Evolutionary conservation across 2,888 invertebrate genomes (phyloP), one percentile per base, ranked within the genome.

Genomic region (Synanthedon vespiformis): DNA sequence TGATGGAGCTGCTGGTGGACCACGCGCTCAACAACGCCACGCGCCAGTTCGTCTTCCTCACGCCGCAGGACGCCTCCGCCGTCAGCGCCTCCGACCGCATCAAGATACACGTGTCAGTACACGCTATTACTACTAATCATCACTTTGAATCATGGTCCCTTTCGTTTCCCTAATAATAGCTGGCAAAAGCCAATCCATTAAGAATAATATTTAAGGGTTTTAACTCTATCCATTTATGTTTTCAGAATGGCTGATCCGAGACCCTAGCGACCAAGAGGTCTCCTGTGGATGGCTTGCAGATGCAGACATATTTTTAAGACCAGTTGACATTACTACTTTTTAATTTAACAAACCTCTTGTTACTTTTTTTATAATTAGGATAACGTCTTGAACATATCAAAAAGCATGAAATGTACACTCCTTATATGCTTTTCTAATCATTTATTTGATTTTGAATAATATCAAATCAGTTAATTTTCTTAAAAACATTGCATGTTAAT

Each of bases 31-130:
- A 82, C 50, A 92, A 92, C 72, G 85, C 87, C 6, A 77, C 89
- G 54, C 87, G 91, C 3, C 97, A 98, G 83, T 98, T 93, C 80
- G 93, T 95, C 61, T 96, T 98, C 78, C 89, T 98, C 27, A 96
- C 97, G 49, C 98, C 98, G 40, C 92, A 95, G 71, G 93, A 94
- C 74, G 89, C 92, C 12, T 90, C 92, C 53, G 73, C 89, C 53
- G 77, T 90, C 57, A 65, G 67, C 51, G 77, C 89, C 3, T 77
- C 81, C 48, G 79, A 86, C 12, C 80, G 78, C 48, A 75, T 92
- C 57, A 89, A 84, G 57, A 90, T 92, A 63, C 90, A 92, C 65
- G 75, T 85, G 92, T 92, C 73, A 69, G 65, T 64, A 44, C 13
- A 16, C 16, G 2, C 16, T 16, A 16, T 16, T 16, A 16, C 16